Evolutionary conservation across 2,888 invertebrate genomes (phyloP).

Genomic region (Shargacucullia verbasci): DNA sequence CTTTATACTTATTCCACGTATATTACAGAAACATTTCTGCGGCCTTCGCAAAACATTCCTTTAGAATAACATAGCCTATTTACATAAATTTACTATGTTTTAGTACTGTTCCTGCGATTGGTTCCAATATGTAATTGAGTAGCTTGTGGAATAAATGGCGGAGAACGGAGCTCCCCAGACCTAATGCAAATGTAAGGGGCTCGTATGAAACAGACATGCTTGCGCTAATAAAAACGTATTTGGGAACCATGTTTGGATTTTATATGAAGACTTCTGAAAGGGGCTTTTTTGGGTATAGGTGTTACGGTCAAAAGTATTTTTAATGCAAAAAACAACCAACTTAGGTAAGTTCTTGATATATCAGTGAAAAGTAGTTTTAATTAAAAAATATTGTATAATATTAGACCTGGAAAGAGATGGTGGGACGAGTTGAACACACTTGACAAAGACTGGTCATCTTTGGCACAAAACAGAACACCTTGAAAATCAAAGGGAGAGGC

Average conservation of each 20-base stretch:
- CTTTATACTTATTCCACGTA: constrained; percentile 30
- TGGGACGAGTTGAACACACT: too few relatives aligned
- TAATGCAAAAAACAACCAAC: too few relatives aligned
- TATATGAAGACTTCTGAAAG: constrained; percentile 11
- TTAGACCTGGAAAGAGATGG: too few relatives aligned
- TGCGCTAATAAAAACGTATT: constrained; percentile 41
- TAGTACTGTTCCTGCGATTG: constrained; percentile 27
- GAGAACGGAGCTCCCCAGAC: constrained; percentile 2
- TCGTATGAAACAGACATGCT: constrained; percentile 43
- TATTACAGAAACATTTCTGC: constrained; percentile 29
- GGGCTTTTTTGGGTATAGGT: constrained; percentile 4
- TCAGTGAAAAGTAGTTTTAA: too few relatives aligned
- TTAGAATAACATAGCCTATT: constrained; percentile 44
- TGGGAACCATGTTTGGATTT: constrained; percentile 40
- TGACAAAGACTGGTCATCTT: too few relatives aligned
- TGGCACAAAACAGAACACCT: too few relatives aligned
- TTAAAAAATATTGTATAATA: too few relatives aligned
- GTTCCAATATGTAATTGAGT: constrained; percentile 53
- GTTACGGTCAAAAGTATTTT: too few relatives aligned
- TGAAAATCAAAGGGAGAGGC: too few relatives aligned
- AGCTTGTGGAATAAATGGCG: constrained; percentile 40
- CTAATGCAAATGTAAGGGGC: constrained; percentile 48
- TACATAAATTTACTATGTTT: constrained; percentile 54
- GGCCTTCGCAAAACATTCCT: constrained; percentile 26
- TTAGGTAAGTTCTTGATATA: too few relatives aligned